A percentile compares a stretch with the other conserved stretches of the same genome.
These are phyloP conservation scores for Astropecten irregularis DNA, from an alignment of 53 echinoderm and acorn worm species.

Conservation along the genomic window DNA sequence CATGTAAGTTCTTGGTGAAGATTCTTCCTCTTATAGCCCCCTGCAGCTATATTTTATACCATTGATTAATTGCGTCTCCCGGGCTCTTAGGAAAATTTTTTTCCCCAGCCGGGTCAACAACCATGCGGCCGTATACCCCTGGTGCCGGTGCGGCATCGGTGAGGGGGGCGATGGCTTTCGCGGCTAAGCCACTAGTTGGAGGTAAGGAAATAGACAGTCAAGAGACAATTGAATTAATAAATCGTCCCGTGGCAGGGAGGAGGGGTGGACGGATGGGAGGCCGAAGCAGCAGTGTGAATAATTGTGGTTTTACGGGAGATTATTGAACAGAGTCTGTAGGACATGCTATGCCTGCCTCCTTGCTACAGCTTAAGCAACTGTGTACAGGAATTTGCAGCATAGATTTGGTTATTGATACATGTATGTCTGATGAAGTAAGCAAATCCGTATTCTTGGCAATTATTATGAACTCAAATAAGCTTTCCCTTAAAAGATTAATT, in stretches of 20 bases:
- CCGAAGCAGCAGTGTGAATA: not conserved
- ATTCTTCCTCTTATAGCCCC: not conserved
- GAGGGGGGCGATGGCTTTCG: not conserved
- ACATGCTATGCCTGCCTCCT: too few species aligned
- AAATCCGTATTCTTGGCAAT: too few species aligned
- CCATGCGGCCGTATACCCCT: slow-evolving; percentile 27
- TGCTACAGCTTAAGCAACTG: not conserved
- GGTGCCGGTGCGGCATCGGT: not conserved
- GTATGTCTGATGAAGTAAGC: too few species aligned
- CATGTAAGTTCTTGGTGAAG: not conserved
- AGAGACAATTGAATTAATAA: slow-evolving; percentile 29
- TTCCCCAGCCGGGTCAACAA: slow-evolving; percentile 28
- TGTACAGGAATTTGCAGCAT: too few species aligned
- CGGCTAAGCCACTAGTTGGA: not conserved
- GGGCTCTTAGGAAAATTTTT: slow-evolving; percentile 23
- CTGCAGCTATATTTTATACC: slow-evolving; percentile 30
- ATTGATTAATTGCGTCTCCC: slow-evolving; percentile 50
- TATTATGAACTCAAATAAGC: too few species aligned
- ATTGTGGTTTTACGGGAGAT: slow-evolving; percentile 23
- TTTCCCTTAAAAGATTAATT: too few species aligned
- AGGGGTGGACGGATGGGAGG: not conserved
- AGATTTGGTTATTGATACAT: not conserved
- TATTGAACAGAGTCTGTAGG: too few species aligned
- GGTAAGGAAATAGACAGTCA: slow-evolving; percentile 5
- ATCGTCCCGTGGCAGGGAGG: not conserved